These are phyloP conservation scores for Macaria liturata DNA, from an alignment of 2,888 invertebrate species.

Conservation along the genomic window DNA sequence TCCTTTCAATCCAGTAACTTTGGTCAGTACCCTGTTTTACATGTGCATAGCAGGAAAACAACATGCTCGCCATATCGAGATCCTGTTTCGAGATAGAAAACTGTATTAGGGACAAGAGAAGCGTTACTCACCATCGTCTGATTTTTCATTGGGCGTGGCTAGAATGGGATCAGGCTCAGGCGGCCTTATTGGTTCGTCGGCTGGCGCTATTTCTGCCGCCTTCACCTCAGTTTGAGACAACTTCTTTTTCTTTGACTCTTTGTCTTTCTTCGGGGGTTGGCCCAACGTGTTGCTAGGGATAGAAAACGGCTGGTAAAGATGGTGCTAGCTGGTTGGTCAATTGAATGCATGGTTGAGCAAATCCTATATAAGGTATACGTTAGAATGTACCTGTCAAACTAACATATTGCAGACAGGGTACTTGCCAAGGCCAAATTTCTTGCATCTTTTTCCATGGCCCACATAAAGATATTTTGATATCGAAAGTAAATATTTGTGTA, in stretches of 20 bases:
- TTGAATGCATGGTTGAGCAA: background rate
- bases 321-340: background rate
- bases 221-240: slow-evolving; percentile 51
- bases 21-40: too few relatives aligned
- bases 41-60: background rate
- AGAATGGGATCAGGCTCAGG: slow-evolving; percentile 37
- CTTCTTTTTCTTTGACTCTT: slow-evolving; percentile 85
- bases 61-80: background rate
- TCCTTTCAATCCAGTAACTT: too few relatives aligned
- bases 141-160: slow-evolving; percentile 41
- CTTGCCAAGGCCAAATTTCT: too few relatives aligned
- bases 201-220: slow-evolving; percentile 32
- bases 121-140: slow-evolving; percentile 52
- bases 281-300: slow-evolving; percentile 43
- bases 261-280: slow-evolving; percentile 81
- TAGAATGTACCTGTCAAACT: too few relatives aligned
- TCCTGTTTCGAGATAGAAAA: slow-evolving; percentile 4
- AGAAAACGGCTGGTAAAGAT: background rate
- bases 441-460: too few relatives aligned
- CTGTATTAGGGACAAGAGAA: slow-evolving; percentile 26
- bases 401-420: too few relatives aligned
- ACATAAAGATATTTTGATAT: too few relatives aligned
- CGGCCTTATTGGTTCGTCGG: slow-evolving; percentile 38
- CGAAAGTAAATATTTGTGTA: too few relatives aligned
- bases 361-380: too few relatives aligned